These are phyloP conservation scores for Tyria jacobaeae DNA, from an alignment of 2,888 invertebrate genomes.

Conservation along the genomic window DNA sequence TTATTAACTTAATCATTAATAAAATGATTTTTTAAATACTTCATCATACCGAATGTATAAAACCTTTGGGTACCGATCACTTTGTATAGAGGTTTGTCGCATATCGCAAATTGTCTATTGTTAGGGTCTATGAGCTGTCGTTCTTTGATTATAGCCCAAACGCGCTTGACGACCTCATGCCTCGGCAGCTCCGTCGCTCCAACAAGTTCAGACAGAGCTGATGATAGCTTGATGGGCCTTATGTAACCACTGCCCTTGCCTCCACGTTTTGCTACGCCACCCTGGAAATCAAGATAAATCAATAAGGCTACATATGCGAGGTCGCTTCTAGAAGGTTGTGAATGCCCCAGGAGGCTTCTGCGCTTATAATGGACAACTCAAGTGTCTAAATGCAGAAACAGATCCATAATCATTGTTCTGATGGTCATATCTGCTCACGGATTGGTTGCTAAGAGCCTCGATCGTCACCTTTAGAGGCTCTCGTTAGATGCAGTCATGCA, in stretches of 20 bases:
- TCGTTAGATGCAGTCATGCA: no score
- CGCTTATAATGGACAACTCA: no score
- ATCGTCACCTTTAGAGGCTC: no score
- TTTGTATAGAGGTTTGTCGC: constrained; percentile 95
- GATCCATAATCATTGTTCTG: no score
- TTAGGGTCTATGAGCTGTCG: constrained; percentile 96
- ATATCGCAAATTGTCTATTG: constrained; percentile 97
- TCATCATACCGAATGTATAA: constrained; percentile 99
- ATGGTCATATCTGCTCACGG: no score
- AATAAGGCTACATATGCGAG: no score
- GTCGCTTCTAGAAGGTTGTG: no score
- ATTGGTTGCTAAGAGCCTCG: no score
- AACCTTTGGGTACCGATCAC: constrained; percentile 97
- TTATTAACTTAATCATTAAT: constrained; percentile 61
- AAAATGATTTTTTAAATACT: constrained; percentile 97
- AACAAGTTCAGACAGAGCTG: constrained; percentile 93
- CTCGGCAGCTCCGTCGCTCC: constrained; percentile 94
- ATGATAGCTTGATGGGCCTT: constrained; percentile 93
- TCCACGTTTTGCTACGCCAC: constrained; percentile 42
- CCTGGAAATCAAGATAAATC: neutral
- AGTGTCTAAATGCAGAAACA: no score
- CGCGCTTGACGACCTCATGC: constrained; percentile 95
- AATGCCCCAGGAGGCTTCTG: no score
- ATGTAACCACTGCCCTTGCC: constrained; percentile 92
- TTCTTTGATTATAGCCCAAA: constrained; percentile 96